Evolutionary conservation across 2,113 vertebrate genomes (phyloP).

Genomic region (Halcyon senegalensis): DNA sequence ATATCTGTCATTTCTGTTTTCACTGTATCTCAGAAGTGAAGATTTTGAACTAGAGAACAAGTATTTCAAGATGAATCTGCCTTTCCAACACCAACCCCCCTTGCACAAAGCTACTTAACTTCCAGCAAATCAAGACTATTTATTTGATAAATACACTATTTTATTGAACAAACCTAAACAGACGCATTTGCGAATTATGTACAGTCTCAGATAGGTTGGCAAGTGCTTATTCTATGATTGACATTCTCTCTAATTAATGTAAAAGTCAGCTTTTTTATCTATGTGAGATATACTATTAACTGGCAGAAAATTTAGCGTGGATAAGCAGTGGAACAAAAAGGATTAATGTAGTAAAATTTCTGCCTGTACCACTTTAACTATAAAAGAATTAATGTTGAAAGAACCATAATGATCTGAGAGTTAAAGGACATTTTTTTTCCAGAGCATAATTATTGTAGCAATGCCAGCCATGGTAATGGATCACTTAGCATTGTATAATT

Average conservation of each 20-base stretch:
- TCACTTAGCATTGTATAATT: neutral
- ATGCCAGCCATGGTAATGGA: neutral
- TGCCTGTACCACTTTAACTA: neutral
- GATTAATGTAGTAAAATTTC: neutral
- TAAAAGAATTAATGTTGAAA: neutral
- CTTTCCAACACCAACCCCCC: neutral
- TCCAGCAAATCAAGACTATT: neutral
- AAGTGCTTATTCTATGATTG: neutral
- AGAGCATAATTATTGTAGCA: neutral
- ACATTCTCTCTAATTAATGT: neutral
- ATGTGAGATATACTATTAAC: neutral
- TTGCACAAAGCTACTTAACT: neutral
- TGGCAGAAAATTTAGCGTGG: neutral
- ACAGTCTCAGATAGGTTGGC: neutral
- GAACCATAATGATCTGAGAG: neutral
- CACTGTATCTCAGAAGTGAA: neutral
- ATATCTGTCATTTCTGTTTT: neutral
- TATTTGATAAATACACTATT: neutral
- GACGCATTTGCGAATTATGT: neutral
- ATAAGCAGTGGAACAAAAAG: neutral
- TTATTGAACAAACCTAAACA: neutral
- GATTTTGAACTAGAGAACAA: neutral
- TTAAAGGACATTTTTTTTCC: conserved; percentile 49
- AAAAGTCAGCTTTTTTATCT: neutral
- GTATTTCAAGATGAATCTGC: neutral